phyloP scores from a whole-genome alignment of 35 echinoderm and acorn worm species.

The Ophioderma brevispina region DNA sequence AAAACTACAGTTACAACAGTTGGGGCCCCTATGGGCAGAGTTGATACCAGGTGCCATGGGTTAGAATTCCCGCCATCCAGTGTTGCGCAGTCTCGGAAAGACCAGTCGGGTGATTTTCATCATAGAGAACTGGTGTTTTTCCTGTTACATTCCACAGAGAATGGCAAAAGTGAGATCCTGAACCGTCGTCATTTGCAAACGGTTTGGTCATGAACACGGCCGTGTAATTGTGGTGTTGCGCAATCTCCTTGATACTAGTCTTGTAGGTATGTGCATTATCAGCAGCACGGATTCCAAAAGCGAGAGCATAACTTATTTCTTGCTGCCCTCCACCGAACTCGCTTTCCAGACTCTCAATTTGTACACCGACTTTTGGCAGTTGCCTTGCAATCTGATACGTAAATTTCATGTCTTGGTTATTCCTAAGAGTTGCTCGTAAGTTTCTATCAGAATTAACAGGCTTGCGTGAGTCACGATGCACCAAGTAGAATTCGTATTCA shows the following conservation, averaged over 20 bases:
- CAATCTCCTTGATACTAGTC: slow-evolving; percentile 77
- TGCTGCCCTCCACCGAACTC: slow-evolving; percentile 48
- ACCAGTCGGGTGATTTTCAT: slow-evolving; percentile 7
- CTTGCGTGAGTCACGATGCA: slow-evolving; percentile 47
- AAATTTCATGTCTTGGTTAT: slow-evolving; percentile 37
- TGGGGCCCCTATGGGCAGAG: slow-evolving; percentile 46
- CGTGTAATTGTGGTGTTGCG: slow-evolving; percentile 46
- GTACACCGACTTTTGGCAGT: slow-evolving; percentile 48
- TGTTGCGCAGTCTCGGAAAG: slow-evolving; percentile 58
- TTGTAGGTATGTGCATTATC: slow-evolving; percentile 71
- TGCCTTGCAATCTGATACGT: slow-evolving; percentile 22
- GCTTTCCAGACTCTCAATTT: slow-evolving; percentile 49
- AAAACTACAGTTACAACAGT: slow-evolving; percentile 75
- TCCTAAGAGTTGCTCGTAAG: slow-evolving; percentile 50
- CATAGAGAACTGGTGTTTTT: slow-evolving; percentile 37
- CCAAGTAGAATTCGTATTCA: slow-evolving; percentile 86
- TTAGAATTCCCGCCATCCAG: slow-evolving; percentile 79
- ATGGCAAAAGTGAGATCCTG: slow-evolving; percentile 66
- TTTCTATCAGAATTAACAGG: slow-evolving; percentile 43
- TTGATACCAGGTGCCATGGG: slow-evolving; percentile 45
- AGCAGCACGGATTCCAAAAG: slow-evolving; percentile 66
- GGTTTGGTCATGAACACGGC: slow-evolving; percentile 81
- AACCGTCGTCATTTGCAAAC: slow-evolving; percentile 19
- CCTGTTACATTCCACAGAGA: slow-evolving; percentile 61
- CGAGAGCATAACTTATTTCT: slow-evolving; percentile 61